Evolutionary conservation across 2,888 invertebrate species (phyloP).

Genomic region (Entomobrya multifasciata): DNA sequence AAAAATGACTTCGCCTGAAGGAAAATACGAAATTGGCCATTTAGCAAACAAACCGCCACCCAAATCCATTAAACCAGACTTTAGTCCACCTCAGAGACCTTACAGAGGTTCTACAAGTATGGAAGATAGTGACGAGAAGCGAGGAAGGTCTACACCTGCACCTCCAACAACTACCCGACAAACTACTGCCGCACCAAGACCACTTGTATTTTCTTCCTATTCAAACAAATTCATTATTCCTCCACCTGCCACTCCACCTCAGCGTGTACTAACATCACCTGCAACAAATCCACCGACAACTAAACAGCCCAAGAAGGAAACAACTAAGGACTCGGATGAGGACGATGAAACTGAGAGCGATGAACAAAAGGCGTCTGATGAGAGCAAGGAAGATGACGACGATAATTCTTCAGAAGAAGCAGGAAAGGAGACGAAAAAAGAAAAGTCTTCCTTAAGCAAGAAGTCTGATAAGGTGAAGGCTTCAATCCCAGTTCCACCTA

Average conservation of each 20-base stretch:
- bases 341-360: conserved; percentile 61
- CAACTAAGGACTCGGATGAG: conserved; percentile 22
- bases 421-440: not conserved
- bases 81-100: conserved; percentile 44
- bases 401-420: conserved; percentile 55
- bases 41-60: conserved; percentile 23
- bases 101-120: conserved; percentile 56
- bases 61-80: conserved; percentile 32
- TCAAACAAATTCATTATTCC: conserved; percentile 37
- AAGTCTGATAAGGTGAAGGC: too few relatives aligned
- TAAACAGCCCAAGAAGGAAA: not conserved
- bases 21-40: conserved; percentile 56
- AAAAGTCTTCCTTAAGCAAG: too few relatives aligned
- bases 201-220: conserved; percentile 27
- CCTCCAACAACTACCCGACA: conserved; percentile 32
- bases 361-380: conserved; percentile 58
- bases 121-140: conserved; percentile 67
- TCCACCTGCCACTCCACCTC: conserved; percentile 58
- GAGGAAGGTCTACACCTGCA: conserved; percentile 37
- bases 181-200: not conserved
- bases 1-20: conserved; percentile 26
- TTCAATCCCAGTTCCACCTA: not conserved
- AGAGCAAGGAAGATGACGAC: conserved; percentile 58
- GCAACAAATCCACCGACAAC: conserved; percentile 4
- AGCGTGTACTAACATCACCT: not conserved